phyloP scores from a whole-genome alignment of 2,113 vertebrate genomes.

The Chaetorhynchus papuensis region DNA sequence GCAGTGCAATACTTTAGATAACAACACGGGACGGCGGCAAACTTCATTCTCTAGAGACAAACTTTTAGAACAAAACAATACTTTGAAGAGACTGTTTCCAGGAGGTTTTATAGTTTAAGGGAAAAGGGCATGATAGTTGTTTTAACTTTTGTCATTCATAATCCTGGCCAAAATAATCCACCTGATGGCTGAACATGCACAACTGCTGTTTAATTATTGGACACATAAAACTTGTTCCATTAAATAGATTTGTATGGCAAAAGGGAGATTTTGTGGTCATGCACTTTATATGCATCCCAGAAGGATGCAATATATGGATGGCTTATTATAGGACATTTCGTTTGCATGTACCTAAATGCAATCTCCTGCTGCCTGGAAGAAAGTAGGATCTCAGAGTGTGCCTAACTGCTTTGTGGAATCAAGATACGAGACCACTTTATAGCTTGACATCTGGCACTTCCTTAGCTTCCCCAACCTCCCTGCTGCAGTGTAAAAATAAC shows the following conservation, averaged over 20 bases:
- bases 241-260: neutral
- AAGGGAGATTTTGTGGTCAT: neutral
- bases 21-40: fast-evolving
- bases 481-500: neutral
- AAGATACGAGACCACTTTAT: neutral
- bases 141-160: neutral
- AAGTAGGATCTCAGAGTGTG: neutral
- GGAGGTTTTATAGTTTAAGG: neutral
- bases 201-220: neutral
- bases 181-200: neutral
- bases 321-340: neutral
- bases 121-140: neutral
- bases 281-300: neutral
- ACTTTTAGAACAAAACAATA: neutral
- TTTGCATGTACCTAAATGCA: neutral
- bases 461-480: neutral
- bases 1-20: slow-evolving; percentile 35
- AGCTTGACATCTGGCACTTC: neutral
- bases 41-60: neutral
- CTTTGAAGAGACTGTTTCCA: neutral
- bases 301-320: neutral
- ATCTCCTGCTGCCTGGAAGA: neutral
- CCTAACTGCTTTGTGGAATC: neutral
- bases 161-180: neutral
- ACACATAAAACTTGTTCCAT: neutral